These are phyloP conservation scores for Aramus guarauna DNA, from an alignment of 2,113 vertebrate genomes.

Conservation along the genomic window DNA sequence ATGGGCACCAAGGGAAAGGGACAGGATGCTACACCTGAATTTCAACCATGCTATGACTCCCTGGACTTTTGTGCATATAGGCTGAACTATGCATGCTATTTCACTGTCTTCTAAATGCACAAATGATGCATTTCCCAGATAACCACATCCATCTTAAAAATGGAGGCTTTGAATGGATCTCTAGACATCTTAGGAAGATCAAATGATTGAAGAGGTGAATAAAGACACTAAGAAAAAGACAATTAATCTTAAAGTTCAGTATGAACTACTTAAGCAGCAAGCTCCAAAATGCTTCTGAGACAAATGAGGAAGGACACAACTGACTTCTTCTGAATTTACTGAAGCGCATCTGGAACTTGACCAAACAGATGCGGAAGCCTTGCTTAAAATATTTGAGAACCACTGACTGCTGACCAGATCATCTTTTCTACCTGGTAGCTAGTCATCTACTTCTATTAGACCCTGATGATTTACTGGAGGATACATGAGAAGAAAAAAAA, in stretches of 20 bases:
- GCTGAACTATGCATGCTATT: not conserved
- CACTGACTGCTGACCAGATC: not conserved
- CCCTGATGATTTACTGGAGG: not conserved
- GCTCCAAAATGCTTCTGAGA: not conserved
- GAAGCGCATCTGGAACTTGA: not conserved
- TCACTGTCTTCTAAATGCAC: slow-evolving; percentile 18
- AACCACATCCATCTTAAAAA: slow-evolving; percentile 52
- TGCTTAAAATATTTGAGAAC: not conserved
- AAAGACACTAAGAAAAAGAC: not conserved
- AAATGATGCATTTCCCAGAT: slow-evolving; percentile 38
- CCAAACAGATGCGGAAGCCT: not conserved
- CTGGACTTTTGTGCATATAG: not conserved
- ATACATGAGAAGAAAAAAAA: not conserved
- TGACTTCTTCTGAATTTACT: not conserved
- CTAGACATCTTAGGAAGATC: not conserved
- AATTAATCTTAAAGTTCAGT: not conserved
- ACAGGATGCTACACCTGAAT: slow-evolving; percentile 36
- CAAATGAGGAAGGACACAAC: not conserved
- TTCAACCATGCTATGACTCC: not conserved
- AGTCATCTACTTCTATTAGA: not conserved
- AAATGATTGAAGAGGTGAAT: slow-evolving; percentile 36
- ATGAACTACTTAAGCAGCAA: not conserved
- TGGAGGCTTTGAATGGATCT: not conserved
- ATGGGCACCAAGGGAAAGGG: slow-evolving; percentile 6
- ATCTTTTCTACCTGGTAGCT: not conserved